These are phyloP conservation scores for Boloria euphrosyne DNA, from an alignment of 2,888 invertebrate species.

Conservation along the genomic window DNA sequence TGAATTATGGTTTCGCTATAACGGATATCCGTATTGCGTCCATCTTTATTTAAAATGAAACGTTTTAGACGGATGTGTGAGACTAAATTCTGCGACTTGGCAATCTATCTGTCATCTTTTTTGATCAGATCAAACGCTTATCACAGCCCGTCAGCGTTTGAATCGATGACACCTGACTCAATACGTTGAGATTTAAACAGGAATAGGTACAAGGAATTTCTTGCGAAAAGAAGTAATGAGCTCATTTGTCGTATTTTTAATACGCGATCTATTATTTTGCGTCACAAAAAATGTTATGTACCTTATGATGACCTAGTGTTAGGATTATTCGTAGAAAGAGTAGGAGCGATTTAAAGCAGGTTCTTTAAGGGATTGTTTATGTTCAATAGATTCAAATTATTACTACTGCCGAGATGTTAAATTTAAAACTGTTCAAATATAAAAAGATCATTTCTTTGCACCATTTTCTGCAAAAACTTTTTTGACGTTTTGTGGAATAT, in stretches of 20 bases:
- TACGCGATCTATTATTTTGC: background rate
- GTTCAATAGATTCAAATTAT: too few relatives aligned
- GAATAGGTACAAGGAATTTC: slow-evolving; percentile 45
- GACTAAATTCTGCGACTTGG: slow-evolving; percentile 58
- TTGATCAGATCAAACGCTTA: slow-evolving; percentile 67
- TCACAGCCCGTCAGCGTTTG: slow-evolving; percentile 54
- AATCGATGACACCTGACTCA: slow-evolving; percentile 50
- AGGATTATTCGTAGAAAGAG: too few relatives aligned
- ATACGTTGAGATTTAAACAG: slow-evolving; percentile 45
- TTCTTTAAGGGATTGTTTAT: too few relatives aligned
- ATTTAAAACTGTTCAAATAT: background rate
- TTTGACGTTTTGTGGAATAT: slow-evolving; percentile 14
- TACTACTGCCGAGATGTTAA: too few relatives aligned
- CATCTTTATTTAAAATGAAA: slow-evolving; percentile 56
- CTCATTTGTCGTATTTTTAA: background rate
- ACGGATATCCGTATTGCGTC: slow-evolving; percentile 56
- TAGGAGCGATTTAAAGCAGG: too few relatives aligned
- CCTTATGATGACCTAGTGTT: too few relatives aligned
- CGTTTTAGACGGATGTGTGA: slow-evolving; percentile 59
- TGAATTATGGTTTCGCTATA: slow-evolving; percentile 21
- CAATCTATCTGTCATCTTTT: slow-evolving; percentile 64
- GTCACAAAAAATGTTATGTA: too few relatives aligned
- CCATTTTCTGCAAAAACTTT: slow-evolving; percentile 20
- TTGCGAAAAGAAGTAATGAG: slow-evolving; percentile 20
- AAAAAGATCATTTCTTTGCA: background rate